Base-by-base conservation (phyloP, 2,113 vertebrate species). In the Casuarius casuarius region DNA sequence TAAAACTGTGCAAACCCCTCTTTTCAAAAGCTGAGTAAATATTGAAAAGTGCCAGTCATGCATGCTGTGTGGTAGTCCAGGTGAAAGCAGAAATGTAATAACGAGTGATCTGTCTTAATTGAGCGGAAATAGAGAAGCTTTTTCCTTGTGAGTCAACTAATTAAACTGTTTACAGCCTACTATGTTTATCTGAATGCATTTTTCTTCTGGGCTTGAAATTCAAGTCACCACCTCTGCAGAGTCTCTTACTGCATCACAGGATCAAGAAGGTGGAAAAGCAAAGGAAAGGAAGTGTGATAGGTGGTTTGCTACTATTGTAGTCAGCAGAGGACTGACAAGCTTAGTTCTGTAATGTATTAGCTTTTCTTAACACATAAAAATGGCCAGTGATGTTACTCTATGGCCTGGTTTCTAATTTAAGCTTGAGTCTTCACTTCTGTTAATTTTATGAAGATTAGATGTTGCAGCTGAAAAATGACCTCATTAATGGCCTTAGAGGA, bases 401-500 rank as follows among this genome's bases (percentile, higher is more conserved):
- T 90, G 79, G 29, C 63, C 74, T 88, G 48, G 72, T 77, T 95
- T 92, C 95, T 91, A 94, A 90, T 85, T 92, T 83, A 79, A 79
- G 74, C 72, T 85, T 38, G 44, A 91, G 68, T 66, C 68, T 85
- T 95, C 23, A 18, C 63, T 89, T 70, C 65, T 14, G 44, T 23
- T 77, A 75, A 87, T 90, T 92, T 90, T 54, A 67, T 83, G 46
- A 92, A 91, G 85, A 94, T 93, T 91, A 94, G 84, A 62, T 79
- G 28, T 51, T 93, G 54, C 74, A 79, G 74, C 78, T 90, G 67
- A 91, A 84, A 92, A 95, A 84, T 91, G 13, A 84, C 84, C 58
- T 40, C 75, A 75, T 91, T 87, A 92, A 72, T 83, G 84, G 40
- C 65, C 89, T 68, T 92, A 62, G 46, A 94, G 80, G 76, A 96